Evolutionary conservation across 2,797 vertebrate genomes (phyloP).

Genomic region (Poeciliopsis infans): DNA sequence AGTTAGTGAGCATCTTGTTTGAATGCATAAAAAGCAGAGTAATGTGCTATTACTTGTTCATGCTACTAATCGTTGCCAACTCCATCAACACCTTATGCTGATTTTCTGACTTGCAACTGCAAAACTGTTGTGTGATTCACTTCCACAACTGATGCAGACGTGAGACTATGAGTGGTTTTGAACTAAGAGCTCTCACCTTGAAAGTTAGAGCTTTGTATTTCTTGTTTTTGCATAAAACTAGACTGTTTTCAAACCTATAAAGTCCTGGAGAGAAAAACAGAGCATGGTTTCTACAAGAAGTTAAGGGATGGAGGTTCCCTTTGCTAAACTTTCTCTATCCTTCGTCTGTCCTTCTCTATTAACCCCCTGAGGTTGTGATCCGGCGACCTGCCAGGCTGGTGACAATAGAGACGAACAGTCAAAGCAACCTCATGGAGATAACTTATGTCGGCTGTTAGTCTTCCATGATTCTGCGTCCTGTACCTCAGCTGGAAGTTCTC

Average conservation of each 20-base stretch:
- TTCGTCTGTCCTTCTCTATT: background rate
- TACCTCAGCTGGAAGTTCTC: background rate
- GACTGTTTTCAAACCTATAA: background rate
- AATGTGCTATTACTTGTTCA: background rate
- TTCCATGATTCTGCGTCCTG: background rate
- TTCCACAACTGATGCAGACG: background rate
- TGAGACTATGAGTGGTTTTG: background rate
- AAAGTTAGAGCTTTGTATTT: background rate
- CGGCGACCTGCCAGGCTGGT: background rate
- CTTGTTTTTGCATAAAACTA: background rate
- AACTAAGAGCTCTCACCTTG: background rate
- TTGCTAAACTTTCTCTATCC: background rate
- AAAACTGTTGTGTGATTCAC: background rate
- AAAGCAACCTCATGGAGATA: background rate
- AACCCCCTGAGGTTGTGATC: background rate
- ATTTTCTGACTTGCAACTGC: background rate
- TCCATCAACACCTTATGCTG: background rate
- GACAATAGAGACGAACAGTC: background rate
- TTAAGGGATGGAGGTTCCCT: background rate
- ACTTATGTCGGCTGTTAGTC: background rate
- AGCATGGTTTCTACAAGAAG: background rate
- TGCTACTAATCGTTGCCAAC: background rate
- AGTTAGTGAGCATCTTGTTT: background rate
- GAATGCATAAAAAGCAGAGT: constrained; percentile 2
- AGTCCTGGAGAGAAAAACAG: background rate